These are phyloP conservation scores for Cryptocephalus moraei DNA, from an alignment of 2,888 invertebrate species.

Conservation along the genomic window DNA sequence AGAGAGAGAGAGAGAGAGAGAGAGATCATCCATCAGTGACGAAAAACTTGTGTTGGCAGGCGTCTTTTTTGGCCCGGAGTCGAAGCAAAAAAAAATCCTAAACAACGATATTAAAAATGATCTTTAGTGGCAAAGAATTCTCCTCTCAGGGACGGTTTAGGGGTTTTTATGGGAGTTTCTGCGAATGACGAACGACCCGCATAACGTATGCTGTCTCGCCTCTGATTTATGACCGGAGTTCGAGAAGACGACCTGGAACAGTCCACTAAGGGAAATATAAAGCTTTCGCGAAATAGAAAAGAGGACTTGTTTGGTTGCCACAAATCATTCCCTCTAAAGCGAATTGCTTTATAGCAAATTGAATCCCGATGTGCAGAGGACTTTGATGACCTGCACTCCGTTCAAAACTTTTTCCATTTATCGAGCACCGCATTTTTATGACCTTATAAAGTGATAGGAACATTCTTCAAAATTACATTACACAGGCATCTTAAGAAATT, in stretches of 20 bases:
- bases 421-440: too few species aligned
- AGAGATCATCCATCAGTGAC: conserved; percentile 2
- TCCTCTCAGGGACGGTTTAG: conserved; percentile 13
- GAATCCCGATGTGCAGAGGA: conserved; percentile 3
- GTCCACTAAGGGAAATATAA: conserved; percentile 35
- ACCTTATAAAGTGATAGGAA: too few species aligned
- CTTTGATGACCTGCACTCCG: too few species aligned
- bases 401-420: too few species aligned
- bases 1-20: background rate
- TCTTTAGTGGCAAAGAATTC: conserved; percentile 18
- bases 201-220: conserved; percentile 36
- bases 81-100: conserved; percentile 13
- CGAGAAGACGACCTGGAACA: conserved; percentile 25
- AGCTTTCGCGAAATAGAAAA: conserved; percentile 37
- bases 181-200: conserved; percentile 30
- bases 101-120: conserved; percentile 21
- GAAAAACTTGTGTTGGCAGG: conserved; percentile 5
- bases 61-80: conserved; percentile 6
- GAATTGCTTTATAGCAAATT: conserved; percentile 23
- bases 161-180: conserved; percentile 23
- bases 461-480: too few species aligned
- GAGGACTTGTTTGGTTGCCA: conserved; percentile 37
- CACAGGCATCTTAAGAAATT: too few species aligned
- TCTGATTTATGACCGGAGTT: conserved; percentile 32
- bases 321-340: conserved; percentile 34